phyloP scores from a whole-genome alignment of 2,113 vertebrate genomes.

The Thomomys bottae region DNA sequence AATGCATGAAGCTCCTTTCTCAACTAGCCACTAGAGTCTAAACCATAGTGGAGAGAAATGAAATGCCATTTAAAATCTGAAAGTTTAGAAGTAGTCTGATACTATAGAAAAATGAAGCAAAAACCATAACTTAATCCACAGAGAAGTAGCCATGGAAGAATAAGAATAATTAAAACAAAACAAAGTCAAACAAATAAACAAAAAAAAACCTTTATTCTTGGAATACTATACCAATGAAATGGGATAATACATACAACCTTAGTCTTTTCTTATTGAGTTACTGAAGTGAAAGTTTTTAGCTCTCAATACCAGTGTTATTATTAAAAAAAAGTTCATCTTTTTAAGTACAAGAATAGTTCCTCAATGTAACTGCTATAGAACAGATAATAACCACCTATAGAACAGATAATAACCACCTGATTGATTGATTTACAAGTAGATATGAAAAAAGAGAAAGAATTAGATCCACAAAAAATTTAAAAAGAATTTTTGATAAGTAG shows the following conservation, averaged over 20 bases:
- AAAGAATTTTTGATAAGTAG: not conserved
- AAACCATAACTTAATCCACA: not conserved
- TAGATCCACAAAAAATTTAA: not conserved
- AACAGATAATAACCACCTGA: not conserved
- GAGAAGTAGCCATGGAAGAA: not conserved
- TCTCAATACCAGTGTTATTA: too few relatives aligned
- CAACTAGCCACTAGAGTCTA: not conserved
- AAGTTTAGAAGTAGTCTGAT: not conserved
- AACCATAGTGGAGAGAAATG: not conserved
- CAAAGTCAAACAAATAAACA: too few relatives aligned
- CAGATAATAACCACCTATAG: too few relatives aligned
- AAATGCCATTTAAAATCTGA: not conserved
- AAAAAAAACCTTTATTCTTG: too few relatives aligned
- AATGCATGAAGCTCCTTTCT: not conserved
- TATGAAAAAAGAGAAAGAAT: not conserved
- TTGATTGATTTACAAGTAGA: not conserved
- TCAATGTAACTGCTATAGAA: not conserved
- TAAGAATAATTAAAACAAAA: not conserved
- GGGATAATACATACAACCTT: too few relatives aligned
- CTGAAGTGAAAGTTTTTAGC: too few relatives aligned
- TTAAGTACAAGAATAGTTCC: not conserved
- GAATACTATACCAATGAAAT: too few relatives aligned
- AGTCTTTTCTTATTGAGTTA: too few relatives aligned
- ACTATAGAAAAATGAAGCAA: not conserved
- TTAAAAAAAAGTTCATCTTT: too few relatives aligned